These are phyloP conservation scores for Zootermopsis nevadensis DNA, from an alignment of 2,888 invertebrate genomes.

Conservation along the genomic window DNA sequence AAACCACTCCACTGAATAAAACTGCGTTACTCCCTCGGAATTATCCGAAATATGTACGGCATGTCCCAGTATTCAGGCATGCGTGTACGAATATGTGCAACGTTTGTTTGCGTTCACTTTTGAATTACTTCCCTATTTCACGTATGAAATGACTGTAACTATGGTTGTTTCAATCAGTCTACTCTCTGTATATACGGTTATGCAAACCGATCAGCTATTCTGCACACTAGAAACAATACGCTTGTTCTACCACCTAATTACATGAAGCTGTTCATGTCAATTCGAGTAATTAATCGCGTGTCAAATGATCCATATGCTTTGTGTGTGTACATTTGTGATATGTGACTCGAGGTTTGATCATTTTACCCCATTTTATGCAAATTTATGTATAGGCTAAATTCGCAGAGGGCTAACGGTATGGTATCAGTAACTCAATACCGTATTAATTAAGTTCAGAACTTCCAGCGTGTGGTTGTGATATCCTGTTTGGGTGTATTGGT, in stretches of 20 bases:
- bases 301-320: background rate
- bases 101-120: slow-evolving; percentile 10
- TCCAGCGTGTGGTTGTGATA: background rate
- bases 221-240: slow-evolving; percentile 12
- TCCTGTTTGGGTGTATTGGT: slow-evolving; percentile 4
- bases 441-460: slow-evolving; percentile 19
- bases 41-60: background rate
- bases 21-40: background rate
- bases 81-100: background rate
- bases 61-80: background rate
- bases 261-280: background rate
- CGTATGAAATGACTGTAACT: background rate
- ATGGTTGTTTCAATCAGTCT: slow-evolving; percentile 10
- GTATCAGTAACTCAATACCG: slow-evolving; percentile 18
- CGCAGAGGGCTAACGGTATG: background rate
- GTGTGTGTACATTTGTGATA: background rate
- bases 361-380: slow-evolving; percentile 27
- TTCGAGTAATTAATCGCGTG: background rate
- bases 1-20: slow-evolving; percentile 10
- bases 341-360: slow-evolving; percentile 25
- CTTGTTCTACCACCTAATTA: slow-evolving; percentile 24
- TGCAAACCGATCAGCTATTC: background rate
- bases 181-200: background rate
- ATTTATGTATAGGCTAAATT: slow-evolving; percentile 21
- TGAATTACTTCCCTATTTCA: slow-evolving; percentile 21